A percentile compares a stretch with the other conserved stretches of the same genome.
These are phyloP conservation scores for Agrochola macilenta DNA, from an alignment of 2,888 invertebrate genomes.

Conservation along the genomic window DNA sequence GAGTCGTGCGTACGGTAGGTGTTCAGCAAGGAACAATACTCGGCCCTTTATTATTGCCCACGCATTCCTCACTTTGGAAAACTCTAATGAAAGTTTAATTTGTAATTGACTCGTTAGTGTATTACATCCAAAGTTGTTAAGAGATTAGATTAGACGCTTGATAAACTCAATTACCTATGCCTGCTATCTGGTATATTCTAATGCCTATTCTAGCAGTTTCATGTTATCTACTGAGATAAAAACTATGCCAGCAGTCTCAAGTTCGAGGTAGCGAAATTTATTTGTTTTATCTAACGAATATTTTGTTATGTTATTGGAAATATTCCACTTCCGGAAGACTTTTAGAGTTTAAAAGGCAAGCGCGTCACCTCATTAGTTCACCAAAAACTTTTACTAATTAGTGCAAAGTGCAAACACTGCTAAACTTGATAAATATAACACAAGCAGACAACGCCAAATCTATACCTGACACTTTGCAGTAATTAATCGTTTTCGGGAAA, in stretches of 20 bases:
- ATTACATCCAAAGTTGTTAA: conserved; percentile 4
- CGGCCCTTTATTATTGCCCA: conserved; percentile 26
- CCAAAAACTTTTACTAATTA: conserved; percentile 38
- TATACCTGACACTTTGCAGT: conserved; percentile 15
- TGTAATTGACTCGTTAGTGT: conserved; percentile 1
- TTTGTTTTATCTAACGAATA: conserved; percentile 27
- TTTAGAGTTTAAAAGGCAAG: neutral
- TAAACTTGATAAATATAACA: conserved; percentile 37
- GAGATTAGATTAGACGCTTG: conserved; percentile 15
- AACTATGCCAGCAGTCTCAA: conserved; percentile 42
- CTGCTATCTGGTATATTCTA: conserved; percentile 26
- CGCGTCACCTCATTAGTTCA: conserved; percentile 24
- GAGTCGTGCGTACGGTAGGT: conserved; percentile 34
- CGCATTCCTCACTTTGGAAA: conserved; percentile 11
- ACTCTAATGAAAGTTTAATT: conserved; percentile 22
- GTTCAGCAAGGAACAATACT: conserved; percentile 58
- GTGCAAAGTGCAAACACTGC: conserved; percentile 20
- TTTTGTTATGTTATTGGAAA: conserved; percentile 28
- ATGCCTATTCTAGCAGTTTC: conserved; percentile 29
- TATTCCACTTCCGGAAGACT: conserved; percentile 7
- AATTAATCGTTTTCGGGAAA: conserved; percentile 22
- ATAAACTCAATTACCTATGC: conserved; percentile 18
- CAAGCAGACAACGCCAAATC: conserved; percentile 22
- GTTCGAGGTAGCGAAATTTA: conserved; percentile 48
- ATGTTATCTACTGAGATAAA: conserved; percentile 47